These are phyloP conservation scores for Columbina picui DNA, from an alignment of 2,113 vertebrate genomes.

Conservation along the genomic window DNA sequence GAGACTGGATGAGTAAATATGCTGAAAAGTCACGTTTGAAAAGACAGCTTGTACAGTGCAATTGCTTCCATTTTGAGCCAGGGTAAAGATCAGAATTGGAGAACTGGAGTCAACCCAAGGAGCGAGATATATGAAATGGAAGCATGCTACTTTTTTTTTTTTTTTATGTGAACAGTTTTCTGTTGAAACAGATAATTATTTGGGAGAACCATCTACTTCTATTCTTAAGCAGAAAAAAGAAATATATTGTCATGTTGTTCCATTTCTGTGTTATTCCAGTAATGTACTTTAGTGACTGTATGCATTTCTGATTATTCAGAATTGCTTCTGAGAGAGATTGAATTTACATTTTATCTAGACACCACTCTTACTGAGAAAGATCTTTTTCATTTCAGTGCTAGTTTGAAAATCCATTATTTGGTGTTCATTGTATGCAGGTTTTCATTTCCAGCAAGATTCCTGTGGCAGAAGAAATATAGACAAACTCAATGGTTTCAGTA, in stretches of 20 bases:
- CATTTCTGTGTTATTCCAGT: conserved; percentile 20
- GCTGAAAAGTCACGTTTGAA: background rate
- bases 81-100: background rate
- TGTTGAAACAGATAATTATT: background rate
- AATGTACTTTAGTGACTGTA: conserved; percentile 30
- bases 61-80: background rate
- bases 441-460: conserved; percentile 52
- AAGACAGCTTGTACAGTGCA: background rate
- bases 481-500: conserved; percentile 17
- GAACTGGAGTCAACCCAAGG: background rate
- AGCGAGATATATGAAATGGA: background rate
- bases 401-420: conserved; percentile 63
- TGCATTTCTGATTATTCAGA: conserved; percentile 52
- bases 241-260: background rate
- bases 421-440: conserved; percentile 3
- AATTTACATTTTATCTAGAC: conserved; percentile 66
- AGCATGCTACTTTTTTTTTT: background rate
- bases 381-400: conserved; percentile 49
- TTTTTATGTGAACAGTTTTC: background rate
- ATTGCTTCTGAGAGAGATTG: conserved; percentile 9
- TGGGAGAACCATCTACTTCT: background rate
- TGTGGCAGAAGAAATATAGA: conserved; percentile 3
- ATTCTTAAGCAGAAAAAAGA: background rate
- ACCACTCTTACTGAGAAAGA: conserved; percentile 25
- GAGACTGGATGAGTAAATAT: background rate